Base-by-base conservation (phyloP, 2,888 invertebrate species). In the Trissolcus brochymenae region DNA sequence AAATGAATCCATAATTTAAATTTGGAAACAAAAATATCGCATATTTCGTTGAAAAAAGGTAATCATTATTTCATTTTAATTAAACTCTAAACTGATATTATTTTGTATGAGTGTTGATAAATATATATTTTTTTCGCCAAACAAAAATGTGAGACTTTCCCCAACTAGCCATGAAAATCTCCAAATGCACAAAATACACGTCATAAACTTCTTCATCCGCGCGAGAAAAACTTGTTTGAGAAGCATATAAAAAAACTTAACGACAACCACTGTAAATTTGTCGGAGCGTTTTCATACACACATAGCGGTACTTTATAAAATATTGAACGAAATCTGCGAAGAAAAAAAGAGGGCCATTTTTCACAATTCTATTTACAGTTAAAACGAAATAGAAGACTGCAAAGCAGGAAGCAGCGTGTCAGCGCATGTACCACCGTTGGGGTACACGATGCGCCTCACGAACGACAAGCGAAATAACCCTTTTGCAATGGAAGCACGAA, bases 381-480 rank as follows among this genome's bases (percentile, higher is more conserved):
- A 67, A 71, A 66, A 72, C 66, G 61, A 67, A 76, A 72, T 60
- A 60, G 76, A 76, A 66, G 53, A 76, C 68, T 61, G 54, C 70
- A 43, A 71, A 71, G 70, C 57, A 68, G 76, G 72, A 76, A 76
- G 76, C 76, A 59, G 59, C 59, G 59, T 67, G 72, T 67, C 71
- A 72, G 72, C 67, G 71, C 66, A 60, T 72, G 68, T 77, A 72
- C 72, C 72, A 72, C 64, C 72, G 72, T 67, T 56, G 64, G 67
- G 77, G 56, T 67, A 72, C 77, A 77, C 77, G 77, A 60, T 55
- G 53, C 56, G 62, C 66, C 68, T 73, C 73, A 64, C 65, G 61
- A 70, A 67, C 73, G 61, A 70, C 73, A 53, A 78, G 78, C 70
- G 53, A 78, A 78, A 78, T 78, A 78, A 74, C 66, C 73, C 73